Percentiles rank a stretch among this genome's conserved stretches.
These are phyloP conservation scores for Venusia cambrica DNA, from an alignment of 2,888 invertebrate species.

Conservation along the genomic window DNA sequence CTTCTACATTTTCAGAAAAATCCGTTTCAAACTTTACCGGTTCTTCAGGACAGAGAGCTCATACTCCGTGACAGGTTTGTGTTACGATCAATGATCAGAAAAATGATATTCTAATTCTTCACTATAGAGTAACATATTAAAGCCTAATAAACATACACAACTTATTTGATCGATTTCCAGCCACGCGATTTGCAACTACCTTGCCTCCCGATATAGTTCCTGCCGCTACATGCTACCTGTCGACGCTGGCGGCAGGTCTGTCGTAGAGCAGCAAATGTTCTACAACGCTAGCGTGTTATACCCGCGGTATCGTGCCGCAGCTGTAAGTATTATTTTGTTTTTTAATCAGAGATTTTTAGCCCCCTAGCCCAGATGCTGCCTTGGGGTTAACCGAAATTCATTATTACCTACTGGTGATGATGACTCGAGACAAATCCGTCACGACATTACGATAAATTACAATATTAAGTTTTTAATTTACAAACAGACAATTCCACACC, in stretches of 20 bases:
- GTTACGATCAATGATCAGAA: too few relatives aligned
- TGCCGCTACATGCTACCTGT: slow-evolving; percentile 41
- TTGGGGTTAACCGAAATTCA: too few relatives aligned
- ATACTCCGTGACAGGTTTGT: slow-evolving; percentile 82
- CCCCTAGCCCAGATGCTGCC: too few relatives aligned
- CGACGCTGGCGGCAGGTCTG: slow-evolving; percentile 49
- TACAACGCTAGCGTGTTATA: slow-evolving; percentile 53
- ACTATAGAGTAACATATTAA: too few relatives aligned
- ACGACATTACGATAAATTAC: too few relatives aligned
- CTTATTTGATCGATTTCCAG: slow-evolving; percentile 33
- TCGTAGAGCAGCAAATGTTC: slow-evolving; percentile 50
- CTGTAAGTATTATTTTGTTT: slow-evolving; percentile 44
- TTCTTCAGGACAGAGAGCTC: slow-evolving; percentile 82
- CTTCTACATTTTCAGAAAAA: slow-evolving; percentile 72
- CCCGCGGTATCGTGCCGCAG: slow-evolving; percentile 50
- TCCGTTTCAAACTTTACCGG: slow-evolving; percentile 83
- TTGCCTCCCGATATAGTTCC: slow-evolving; percentile 48
- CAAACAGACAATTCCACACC: too few relatives aligned
- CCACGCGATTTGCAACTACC: slow-evolving; percentile 54
- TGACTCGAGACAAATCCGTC: too few relatives aligned
- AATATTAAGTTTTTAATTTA: too few relatives aligned
- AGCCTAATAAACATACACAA: too few relatives aligned
- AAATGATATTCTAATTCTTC: too few relatives aligned
- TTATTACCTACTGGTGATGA: too few relatives aligned
- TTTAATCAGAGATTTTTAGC: too few relatives aligned